Evolutionary conservation across 2,888 invertebrate genomes (phyloP).

Genomic region (Gymnocheta viridis): DNA sequence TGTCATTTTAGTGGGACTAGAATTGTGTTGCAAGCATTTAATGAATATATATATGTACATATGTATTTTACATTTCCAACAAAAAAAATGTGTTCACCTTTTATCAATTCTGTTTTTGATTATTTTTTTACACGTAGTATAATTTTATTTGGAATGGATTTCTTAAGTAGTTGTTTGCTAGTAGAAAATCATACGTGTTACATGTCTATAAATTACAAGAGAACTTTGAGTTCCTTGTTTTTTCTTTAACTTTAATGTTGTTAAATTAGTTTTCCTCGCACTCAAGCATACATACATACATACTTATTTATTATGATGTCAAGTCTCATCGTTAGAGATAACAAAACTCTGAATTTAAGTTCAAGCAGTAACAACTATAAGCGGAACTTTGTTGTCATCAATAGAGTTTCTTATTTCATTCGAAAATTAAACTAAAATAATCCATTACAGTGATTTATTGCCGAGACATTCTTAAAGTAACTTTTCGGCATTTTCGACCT

Average conservation of each 20-base stretch:
- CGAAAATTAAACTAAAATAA: background rate
- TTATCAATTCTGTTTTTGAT: constrained; percentile 32
- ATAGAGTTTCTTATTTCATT: constrained; percentile 1
- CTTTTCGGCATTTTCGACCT: constrained; percentile 30
- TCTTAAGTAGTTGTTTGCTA: constrained; percentile 75
- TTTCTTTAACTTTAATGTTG: constrained; percentile 19
- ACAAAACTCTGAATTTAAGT: background rate
- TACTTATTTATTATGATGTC: background rate
- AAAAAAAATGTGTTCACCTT: constrained; percentile 28
- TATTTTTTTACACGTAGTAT: too few relatives aligned
- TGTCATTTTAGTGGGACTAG: constrained; percentile 77
- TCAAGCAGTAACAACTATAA: constrained; percentile 6
- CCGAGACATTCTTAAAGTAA: constrained; percentile 41
- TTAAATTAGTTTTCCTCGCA: constrained; percentile 34
- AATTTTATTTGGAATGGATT: constrained; percentile 74
- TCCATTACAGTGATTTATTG: constrained; percentile 56
- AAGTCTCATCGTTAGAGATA: constrained; percentile 25
- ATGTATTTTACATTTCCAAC: constrained; percentile 30
- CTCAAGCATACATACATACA: background rate
- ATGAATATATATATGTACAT: too few relatives aligned
- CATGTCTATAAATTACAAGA: constrained; percentile 47
- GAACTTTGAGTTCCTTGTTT: constrained; percentile 17
- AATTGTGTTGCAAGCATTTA: constrained; percentile 59
- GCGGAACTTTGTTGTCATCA: constrained; percentile 65
- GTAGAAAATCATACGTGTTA: background rate